Evolutionary conservation across 1,140 invertebrate genomes (phyloP), one percentile per base, ranked within the genome.

Genomic region (Tachypleus tridentatus): DNA sequence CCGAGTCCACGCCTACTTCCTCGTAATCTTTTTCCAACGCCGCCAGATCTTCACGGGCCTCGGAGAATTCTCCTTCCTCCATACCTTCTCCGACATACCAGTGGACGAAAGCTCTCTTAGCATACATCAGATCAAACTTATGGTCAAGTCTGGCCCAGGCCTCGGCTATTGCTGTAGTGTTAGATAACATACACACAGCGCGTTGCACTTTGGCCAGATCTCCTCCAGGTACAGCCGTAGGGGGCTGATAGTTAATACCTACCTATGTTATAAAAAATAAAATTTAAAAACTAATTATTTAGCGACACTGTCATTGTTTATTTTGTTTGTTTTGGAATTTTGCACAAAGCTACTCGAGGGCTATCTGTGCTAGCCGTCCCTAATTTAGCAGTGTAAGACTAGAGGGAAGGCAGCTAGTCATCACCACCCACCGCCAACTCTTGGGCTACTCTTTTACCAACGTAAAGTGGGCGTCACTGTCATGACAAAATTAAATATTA

Each of bases 161-260:
- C 74, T 94, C 91, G 8, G 86, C 87, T 59, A 91, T 85, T 50
- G 87, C 85, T 0, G 83, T 84, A 4, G 81, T 84, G 74, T 84
- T 83, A 66, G 80, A 81, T 62, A 85, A 75, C 88, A 91, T 89
- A 75, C 89, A 91, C 4, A 91, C 87, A 5, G 89, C 88, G 67
- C 88, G 81, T 74, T 88, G 86, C 5, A 90, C 87, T 76, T 89
- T 89, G 50, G 89, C 89, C 69, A 92, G 76, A 77, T 92, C 89
- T 58, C 88, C 87, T n/a, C 87, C 87, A 56, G 88, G 87, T 60
- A 91, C 87, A 49, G 87, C 87, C 67, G 87, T 89, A 8, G 88
- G 88, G 56, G 88, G 88, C 75, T 92, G 88, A 76, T 91, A 88
- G 81, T 90, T 90, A 65, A 87, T 80, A 65, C 77, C 74, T 53